Evolutionary conservation across 1,140 invertebrate genomes (phyloP).

Genomic region (Aricia agestis): DNA sequence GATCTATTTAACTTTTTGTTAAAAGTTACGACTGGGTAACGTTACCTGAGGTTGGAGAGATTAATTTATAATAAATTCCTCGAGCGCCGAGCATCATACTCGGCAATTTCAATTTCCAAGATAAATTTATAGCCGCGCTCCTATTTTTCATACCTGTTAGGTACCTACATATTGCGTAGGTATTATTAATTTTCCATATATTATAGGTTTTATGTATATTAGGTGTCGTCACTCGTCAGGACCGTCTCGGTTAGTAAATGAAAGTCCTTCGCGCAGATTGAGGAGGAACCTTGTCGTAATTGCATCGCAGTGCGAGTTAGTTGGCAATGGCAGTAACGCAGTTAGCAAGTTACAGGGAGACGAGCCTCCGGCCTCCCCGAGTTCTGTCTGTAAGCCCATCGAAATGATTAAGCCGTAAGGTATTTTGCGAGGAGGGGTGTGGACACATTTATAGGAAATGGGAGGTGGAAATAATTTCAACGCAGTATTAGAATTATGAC

Average conservation of each 20-base stretch:
- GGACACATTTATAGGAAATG: too few relatives aligned
- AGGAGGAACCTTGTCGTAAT: not conserved
- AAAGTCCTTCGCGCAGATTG: not conserved
- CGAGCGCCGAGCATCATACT: not conserved
- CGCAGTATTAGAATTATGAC: too few relatives aligned
- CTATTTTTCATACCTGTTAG: not conserved
- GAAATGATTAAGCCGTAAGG: not conserved
- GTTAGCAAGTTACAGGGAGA: not conserved
- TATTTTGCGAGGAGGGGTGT: not conserved
- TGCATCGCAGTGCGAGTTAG: not conserved
- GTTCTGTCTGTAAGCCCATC: not conserved
- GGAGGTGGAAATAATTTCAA: too few relatives aligned
- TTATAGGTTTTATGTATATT: not conserved
- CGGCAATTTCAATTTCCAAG: constrained; percentile 2
- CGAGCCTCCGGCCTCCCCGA: not conserved
- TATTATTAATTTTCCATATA: not conserved
- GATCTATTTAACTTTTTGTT: constrained; percentile 10
- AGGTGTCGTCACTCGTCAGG: not conserved
- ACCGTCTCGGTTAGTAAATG: not conserved
- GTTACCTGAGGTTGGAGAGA: not conserved
- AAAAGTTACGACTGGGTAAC: not conserved
- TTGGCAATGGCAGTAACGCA: not conserved
- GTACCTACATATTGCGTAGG: not conserved
- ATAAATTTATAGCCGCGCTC: not conserved
- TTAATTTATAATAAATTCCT: not conserved